Evolutionary conservation across 2,888 invertebrate species (phyloP).

Genomic region (Aelia acuminata): DNA sequence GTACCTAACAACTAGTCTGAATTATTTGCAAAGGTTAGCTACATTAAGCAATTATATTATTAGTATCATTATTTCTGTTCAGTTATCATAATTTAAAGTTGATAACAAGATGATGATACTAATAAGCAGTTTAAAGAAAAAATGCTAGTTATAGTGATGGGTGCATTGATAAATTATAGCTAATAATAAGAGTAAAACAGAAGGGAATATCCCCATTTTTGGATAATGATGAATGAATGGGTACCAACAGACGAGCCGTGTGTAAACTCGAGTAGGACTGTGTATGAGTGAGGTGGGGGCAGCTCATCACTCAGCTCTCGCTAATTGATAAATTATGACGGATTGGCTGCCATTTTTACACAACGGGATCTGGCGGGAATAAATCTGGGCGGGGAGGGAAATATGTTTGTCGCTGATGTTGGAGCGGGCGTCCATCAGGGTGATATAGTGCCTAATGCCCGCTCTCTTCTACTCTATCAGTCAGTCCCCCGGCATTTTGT

Average conservation of each 20-base stretch:
- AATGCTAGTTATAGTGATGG: background rate
- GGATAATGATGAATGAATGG: background rate
- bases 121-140: too few species aligned
- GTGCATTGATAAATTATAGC: background rate
- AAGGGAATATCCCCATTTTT: background rate
- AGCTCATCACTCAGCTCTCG: background rate
- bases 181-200: background rate
- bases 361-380: constrained; percentile 42
- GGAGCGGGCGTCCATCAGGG: constrained; percentile 35
- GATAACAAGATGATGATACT: background rate
- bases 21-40: too few species aligned
- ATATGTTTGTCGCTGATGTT: constrained; percentile 36
- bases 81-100: too few species aligned
- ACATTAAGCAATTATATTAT: too few species aligned
- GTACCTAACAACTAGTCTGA: too few species aligned
- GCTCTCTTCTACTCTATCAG: constrained; percentile 29
- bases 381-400: constrained; percentile 44
- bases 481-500: background rate
- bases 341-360: constrained; percentile 45
- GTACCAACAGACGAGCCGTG: background rate
- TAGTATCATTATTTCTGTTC: too few species aligned
- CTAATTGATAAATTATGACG: constrained; percentile 38
- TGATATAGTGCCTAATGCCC: constrained; percentile 41
- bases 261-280: constrained; percentile 9
- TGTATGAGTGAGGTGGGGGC: constrained; percentile 22